Base-by-base conservation (phyloP, 2,888 invertebrate genomes). In the Aplocera efformata region DNA sequence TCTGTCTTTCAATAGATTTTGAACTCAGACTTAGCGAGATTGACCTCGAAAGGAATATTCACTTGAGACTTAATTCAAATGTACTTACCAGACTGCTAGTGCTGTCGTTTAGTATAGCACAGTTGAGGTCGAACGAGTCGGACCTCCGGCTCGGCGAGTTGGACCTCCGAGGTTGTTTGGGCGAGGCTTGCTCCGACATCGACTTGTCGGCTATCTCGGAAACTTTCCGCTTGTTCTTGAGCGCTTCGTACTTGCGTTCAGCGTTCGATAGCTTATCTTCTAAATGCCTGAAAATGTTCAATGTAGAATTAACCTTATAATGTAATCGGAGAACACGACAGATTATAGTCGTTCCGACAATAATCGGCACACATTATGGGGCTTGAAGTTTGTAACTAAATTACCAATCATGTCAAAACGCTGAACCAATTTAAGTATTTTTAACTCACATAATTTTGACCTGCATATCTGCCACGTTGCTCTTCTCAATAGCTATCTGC, bases 81-180 rank as follows among this genome's bases (percentile, higher is more conserved):
- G 11, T 42, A 73, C 77, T 71, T 35, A 78, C 78, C 47, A 76
- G 55, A 22, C 70, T 75, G 7, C 41, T 58, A 10, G 59, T 53
- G 11, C 31, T 58, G 1, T 56, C 55, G n/a, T 32, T 46, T 2
- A 58, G 28, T 3, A 57, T 8, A 0, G 59, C 41, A 2, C 50
- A 56, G 3, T 63, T 61, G 3, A 52, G 39, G 5, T 44, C 48
- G 7, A 37, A 26, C 0, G 23, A 7, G 20, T 48, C 35, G 1
- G 39, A 37, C 4, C 35, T 28, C 6, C 58, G 29, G 9, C 5
- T 17, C 3, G 13, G 13, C 0, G 23, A 7, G 20, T 48, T 34
- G 0, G 39, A 37, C 4, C 37, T 28, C 6, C 58, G 30, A 10
- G 32, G 29, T 1, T 50, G 50, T 25, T 65, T 64, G n/a, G 42